Base-by-base conservation (phyloP, 2,888 invertebrate species). In the Colletes collaris region DNA sequence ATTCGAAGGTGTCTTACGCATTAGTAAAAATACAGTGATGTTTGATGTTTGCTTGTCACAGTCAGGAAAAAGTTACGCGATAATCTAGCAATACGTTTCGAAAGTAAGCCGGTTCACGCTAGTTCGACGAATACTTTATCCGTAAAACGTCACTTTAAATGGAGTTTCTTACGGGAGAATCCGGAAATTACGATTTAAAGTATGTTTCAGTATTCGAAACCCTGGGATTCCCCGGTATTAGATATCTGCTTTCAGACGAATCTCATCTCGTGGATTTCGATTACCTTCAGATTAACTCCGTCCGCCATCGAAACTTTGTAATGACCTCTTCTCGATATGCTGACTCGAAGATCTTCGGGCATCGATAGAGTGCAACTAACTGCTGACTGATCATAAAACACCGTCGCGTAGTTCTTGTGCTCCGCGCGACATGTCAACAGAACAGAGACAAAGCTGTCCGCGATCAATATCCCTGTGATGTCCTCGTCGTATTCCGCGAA, bases 401-500 rank as follows among this genome's bases (percentile, higher is more conserved):
- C 91, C n/a, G 94, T 93, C n/a, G 94, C 93, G 85, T 94, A 95
- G 90, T 94, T 93, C 50, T 91, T 89, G 91, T 95, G 94, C 88
- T 95, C 95, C 76, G 94, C 90, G 46, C 87, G 87, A 79, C 88
- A 87, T 73, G 83, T 89, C 83, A 91, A 86, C 64, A 89, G 75
- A 65, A 92, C 84, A 44, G 91, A 91, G 71, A 93, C 90, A 83
- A 92, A 93, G 74, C 84, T 84, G 70, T 90, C 90, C 16, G 44
- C 79, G 80, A 78, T 84, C 87, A 85, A 88, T 85, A 87, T 67
- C 69, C 65, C 67, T 44, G 68, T 74, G 82, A 74, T 82, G 76
- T 85, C 82, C 56, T 44, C 59, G 46, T 58, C 59, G 70, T 64
- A 19, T n/a, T 65, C 49, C 8, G 5, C n/a, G 59, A 49, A 55